These are phyloP conservation scores for Drosophila subpulchrella DNA, from an alignment of 1,140 invertebrate species.

Conservation along the genomic window DNA sequence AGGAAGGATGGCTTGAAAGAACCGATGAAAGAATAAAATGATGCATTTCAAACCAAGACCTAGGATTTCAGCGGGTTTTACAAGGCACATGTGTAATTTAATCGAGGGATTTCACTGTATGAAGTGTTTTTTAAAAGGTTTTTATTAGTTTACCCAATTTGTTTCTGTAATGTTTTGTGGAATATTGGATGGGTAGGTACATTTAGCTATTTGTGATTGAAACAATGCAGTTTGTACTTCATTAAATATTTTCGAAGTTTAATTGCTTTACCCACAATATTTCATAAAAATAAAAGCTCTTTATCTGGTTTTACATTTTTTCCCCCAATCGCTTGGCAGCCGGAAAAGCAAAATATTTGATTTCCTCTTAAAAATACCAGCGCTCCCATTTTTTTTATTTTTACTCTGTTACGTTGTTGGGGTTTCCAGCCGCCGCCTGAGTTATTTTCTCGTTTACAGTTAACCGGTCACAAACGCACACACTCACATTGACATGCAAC, in stretches of 20 bases:
- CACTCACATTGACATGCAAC: slow-evolving; percentile 38
- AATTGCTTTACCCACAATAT: not conserved
- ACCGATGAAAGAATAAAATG: slow-evolving; percentile 19
- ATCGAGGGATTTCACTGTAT: not conserved
- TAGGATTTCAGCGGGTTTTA: not conserved
- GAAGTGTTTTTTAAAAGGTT: not conserved
- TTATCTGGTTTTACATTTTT: not conserved
- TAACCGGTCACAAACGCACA: slow-evolving; percentile 28
- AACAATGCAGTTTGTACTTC: too few relatives aligned
- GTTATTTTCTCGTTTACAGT: slow-evolving; percentile 51
- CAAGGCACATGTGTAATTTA: slow-evolving; percentile 2
- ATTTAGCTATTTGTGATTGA: too few relatives aligned
- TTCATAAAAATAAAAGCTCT: not conserved
- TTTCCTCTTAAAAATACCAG: slow-evolving; percentile 36
- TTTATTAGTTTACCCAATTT: too few relatives aligned
- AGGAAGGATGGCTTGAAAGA: not conserved
- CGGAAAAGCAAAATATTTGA: slow-evolving; percentile 29
- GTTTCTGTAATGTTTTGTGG: not conserved
- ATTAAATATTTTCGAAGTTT: not conserved
- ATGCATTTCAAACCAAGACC: slow-evolving; percentile 1
- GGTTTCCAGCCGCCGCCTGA: slow-evolving; percentile 23
- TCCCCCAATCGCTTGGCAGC: not conserved
- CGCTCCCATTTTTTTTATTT: not conserved
- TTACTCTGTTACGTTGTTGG: slow-evolving; percentile 20
- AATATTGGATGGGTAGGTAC: too few relatives aligned